Evolutionary conservation across 1,140 invertebrate genomes (phyloP).

Genomic region (Theocolax elegans): DNA sequence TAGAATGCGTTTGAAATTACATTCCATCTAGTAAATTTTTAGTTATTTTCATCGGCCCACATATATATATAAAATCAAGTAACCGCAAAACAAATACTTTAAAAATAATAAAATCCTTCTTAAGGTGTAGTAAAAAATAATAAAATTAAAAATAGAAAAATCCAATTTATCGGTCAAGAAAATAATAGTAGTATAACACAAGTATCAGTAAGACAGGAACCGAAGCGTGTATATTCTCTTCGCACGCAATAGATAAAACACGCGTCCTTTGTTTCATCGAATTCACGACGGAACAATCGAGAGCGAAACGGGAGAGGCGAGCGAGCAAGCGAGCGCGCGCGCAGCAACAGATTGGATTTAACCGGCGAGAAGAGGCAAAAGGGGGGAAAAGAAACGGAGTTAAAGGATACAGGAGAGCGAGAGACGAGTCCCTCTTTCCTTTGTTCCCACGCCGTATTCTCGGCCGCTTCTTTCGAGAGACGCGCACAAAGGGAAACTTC

Average conservation of each 20-base stretch:
- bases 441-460: slow-evolving; percentile 40
- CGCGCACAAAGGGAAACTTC: slow-evolving; percentile 41
- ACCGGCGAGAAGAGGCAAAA: background rate
- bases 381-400: slow-evolving; percentile 23
- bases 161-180: no score
- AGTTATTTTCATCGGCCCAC: no score
- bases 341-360: slow-evolving; percentile 34
- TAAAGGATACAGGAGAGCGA: slow-evolving; percentile 1
- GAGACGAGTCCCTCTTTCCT: slow-evolving; percentile 11
- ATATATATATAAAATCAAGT: no score
- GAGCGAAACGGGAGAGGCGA: slow-evolving; percentile 21
- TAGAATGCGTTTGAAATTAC: no score
- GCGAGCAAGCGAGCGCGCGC: background rate
- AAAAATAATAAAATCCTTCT: no score
- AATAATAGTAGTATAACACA: no score
- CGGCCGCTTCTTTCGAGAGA: slow-evolving; percentile 14
- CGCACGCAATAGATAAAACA: slow-evolving; percentile 31
- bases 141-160: no score
- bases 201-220: no score
- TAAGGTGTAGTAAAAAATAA: no score
- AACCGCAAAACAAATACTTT: no score
- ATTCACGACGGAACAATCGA: slow-evolving; percentile 33
- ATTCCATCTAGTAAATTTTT: no score
- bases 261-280: slow-evolving; percentile 27
- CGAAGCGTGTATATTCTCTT: background rate